Base-by-base conservation (phyloP, 2,888 invertebrate genomes). In the Tetranychus truncatus region DNA sequence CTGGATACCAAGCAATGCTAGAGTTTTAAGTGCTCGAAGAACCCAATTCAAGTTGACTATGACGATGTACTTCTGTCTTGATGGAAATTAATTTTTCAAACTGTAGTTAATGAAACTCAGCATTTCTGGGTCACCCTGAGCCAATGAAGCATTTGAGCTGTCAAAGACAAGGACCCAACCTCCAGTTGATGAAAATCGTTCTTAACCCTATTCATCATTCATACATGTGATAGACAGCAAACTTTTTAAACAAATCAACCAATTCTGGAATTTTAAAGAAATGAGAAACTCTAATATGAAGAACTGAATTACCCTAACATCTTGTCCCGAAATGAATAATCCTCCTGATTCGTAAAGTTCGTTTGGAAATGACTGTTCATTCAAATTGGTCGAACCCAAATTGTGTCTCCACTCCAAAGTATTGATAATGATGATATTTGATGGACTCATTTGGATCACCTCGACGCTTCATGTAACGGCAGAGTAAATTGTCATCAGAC, bases 61-160 rank as follows among this genome's bases (percentile, higher is more conserved):
- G 9, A 69, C 6, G 8, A 69, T 24, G 34, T 69, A 69, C 69
- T 69, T 69, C 4, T 69, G 69, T 11, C 24, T 24, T 11, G 69
- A 18, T n/a, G 69, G 69, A 21, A 69, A 69, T 3, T 69, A 69
- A 21, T 69, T 69, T 69, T 69, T 69, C 5, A 69, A 24, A 20
- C 20, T 20, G 6, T 11, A 11, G 20, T 69, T 69, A 8, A 69
- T 69, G 69, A 69, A 69, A 11, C 20, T 21, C 69, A 69, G 20
- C 11, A 69, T 20, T 24, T 69, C 69, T 11, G 34, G 8, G 21
- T 69, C 69, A 21, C 8, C 69, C 11, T 69, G 20, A 21, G 69
- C 69, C 69, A 69, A 11, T 69, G 21, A 20, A 69, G 69, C 69
- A 5, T 69, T 21, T 24, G 69, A 69, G 21, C 69, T 24, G 20